phyloP scores from a whole-genome alignment of 2,113 vertebrate species.

The Leiothrix lutea region DNA sequence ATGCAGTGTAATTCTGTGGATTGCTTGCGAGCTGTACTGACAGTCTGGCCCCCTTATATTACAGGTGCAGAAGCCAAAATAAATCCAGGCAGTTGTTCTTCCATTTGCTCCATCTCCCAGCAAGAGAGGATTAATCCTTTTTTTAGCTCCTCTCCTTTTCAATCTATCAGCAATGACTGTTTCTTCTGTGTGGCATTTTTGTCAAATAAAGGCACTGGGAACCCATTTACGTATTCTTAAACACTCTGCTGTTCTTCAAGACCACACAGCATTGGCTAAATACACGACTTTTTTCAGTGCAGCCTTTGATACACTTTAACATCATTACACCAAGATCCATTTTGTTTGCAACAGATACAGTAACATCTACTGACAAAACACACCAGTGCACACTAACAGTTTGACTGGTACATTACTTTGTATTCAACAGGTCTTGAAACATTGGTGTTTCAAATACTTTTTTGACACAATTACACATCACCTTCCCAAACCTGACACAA shows the following conservation, averaged over 20 bases:
- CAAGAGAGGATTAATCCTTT: neutral
- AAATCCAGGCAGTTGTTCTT: neutral
- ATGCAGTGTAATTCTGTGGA: neutral
- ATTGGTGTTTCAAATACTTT: neutral
- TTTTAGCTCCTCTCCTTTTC: neutral
- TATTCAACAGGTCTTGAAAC: neutral
- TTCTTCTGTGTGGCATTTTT: neutral
- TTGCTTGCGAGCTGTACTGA: neutral
- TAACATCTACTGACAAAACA: neutral
- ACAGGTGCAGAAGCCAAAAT: neutral
- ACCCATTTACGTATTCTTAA: neutral
- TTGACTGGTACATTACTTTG: neutral
- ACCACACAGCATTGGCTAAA: rapidly evolving
- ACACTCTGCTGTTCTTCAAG: neutral
- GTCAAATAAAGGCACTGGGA: neutral
- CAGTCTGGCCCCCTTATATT: neutral
- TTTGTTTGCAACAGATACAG: neutral
- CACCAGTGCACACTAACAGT: neutral
- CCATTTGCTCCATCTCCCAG: neutral
- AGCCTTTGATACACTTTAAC: neutral
- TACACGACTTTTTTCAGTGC: rapidly evolving
- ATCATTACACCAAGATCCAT: neutral
- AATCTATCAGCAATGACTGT: neutral
- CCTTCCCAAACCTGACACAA: neutral
- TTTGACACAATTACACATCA: neutral